Base-by-base conservation (phyloP, 2,888 invertebrate species). In the Lucinisca nassula region DNA sequence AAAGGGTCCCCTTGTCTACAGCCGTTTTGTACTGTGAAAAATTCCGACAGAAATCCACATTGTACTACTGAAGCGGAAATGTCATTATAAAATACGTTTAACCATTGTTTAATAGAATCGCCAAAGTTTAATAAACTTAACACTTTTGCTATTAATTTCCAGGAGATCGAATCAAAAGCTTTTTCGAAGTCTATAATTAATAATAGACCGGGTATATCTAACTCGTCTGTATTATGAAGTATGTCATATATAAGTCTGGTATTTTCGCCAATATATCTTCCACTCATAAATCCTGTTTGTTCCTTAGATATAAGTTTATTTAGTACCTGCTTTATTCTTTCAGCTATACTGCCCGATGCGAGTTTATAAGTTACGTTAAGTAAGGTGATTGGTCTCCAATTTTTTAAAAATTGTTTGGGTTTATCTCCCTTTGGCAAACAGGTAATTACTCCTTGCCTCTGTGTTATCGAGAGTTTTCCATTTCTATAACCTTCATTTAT, bases 91-190 rank as follows among this genome's bases (percentile, higher is more conserved):
- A 72, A 72, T n/a, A 72, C 35, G 14, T 17, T n/a, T 1, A 30
- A 35, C 72, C 72, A 37, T 37, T 24, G 35, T 72, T 37, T 72
- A 37, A 61, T 61, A 10, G 61, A 27, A 1, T 61, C 61, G 3
- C 61, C 61, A 61, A 61, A 61, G 27, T 61, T 61, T 17, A 61
- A 30, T 27, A 27, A 27, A n/a, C 3, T 14, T 32, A 72, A 37
- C 1, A 30, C 24, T 30, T 72, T 35, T 12, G 14, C 17, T 37
- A 73, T 30, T 27, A 81, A 81, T 21, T 72, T 21, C 72, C 51
- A 72, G 10, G 80, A 80, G 2, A 82, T 35, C 24, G 82, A 82
- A 51, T 82, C 77, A 61, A 74, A 82, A 38, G 38, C 74, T 40
- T 82, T 79, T 67, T 74, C 75, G 75, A 74, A 74, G 51, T 74